Evolutionary conservation across 2,888 invertebrate genomes (phyloP), one percentile per base, ranked within the genome.

Genomic region (Torymus tubicola): DNA sequence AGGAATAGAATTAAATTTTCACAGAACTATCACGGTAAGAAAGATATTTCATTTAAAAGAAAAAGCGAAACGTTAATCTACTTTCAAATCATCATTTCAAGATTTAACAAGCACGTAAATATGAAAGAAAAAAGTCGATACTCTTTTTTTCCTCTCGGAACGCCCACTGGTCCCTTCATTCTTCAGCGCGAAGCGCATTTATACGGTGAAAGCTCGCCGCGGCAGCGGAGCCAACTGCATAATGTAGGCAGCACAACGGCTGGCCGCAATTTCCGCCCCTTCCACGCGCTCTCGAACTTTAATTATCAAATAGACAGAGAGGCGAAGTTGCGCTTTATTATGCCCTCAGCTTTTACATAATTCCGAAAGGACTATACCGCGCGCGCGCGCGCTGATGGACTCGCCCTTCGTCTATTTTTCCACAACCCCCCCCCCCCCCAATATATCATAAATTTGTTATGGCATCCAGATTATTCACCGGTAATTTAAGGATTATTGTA

Each of bases 231-330:
- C 24, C 13, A 61, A 24, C 55, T 72, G 72, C 72, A 72, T 72
- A 72, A 72, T 72, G 53, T 55, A 72, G 42, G 63, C 24, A 24
- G 72, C 13, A 12, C 42, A 42, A 42, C 42, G 42, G 42, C 64
- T 55, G 72, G 31, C 63, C 55, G 55, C 63, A 72, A 72, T 72
- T 72, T 72, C 63, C 63, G 55, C 16, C 53, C 63, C 55, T 11
- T 8, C 64, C 21, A 67, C 53, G 52, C 60, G 67, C n/a, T 67
- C 75, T 75, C 75, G 57, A 75, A 75, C 60, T 75, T 75, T 75
- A 75, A 75, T 75, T 75, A 75, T 60, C 58, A 68, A 75, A 75
- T 75, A 75, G 67, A 60, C 68, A 68, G 60, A 68, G 60, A 52
- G 64, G n/a, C 60, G 53, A 75, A 60, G 60, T 58, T 12, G 60